phyloP scores from a whole-genome alignment of 2,113 vertebrate genomes.

The Anarhynchus alexandrinus region DNA sequence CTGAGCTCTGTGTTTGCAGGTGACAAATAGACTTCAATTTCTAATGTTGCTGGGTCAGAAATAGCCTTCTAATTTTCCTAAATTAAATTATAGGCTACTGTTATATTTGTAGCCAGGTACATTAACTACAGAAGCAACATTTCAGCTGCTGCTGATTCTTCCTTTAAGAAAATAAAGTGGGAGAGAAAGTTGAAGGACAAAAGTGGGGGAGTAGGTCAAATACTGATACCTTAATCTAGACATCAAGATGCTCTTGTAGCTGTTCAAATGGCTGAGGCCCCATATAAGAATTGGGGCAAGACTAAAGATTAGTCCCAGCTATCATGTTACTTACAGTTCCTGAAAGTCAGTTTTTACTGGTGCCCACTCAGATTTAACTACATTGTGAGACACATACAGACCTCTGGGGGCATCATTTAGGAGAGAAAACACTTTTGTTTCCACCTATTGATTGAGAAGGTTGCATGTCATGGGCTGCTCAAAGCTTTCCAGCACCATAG shows the following conservation, averaged over 20 bases:
- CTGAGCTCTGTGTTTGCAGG: constrained; percentile 7
- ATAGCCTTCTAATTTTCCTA: constrained; percentile 27
- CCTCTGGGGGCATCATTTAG: background rate
- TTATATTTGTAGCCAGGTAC: background rate
- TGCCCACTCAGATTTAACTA: background rate
- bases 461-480: background rate
- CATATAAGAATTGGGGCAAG: background rate
- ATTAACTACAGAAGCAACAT: background rate
- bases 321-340: background rate
- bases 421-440: background rate
- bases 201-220: background rate
- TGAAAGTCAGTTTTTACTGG: background rate
- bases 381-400: background rate
- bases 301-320: background rate
- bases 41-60: constrained; percentile 15
- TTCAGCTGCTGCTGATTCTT: background rate
- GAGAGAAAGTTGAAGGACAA: background rate
- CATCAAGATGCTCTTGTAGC: background rate
- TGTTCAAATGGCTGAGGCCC: background rate
- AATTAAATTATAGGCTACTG: constrained; percentile 32
- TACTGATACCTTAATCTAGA: background rate
- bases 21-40: constrained; percentile 54
- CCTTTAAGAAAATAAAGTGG: background rate
- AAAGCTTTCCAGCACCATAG: background rate
- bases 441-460: background rate